Evolutionary conservation across 23 tunicate genomes (phyloP).

Genomic region (Clavelina lepadiformis): DNA sequence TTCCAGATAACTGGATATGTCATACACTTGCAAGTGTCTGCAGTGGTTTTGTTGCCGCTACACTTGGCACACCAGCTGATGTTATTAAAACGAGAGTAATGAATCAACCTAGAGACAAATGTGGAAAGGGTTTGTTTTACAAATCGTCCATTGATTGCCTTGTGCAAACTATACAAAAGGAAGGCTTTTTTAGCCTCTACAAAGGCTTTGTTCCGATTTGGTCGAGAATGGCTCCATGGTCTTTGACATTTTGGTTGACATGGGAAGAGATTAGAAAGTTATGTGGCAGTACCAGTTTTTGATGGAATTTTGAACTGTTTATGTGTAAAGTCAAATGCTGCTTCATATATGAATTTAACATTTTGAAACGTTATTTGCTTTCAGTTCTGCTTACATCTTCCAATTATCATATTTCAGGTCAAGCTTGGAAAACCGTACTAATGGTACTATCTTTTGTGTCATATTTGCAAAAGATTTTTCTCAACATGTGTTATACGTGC

Average conservation of each 20-base stretch:
- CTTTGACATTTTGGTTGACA: conserved; percentile 84
- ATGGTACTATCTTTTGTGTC: too few relatives aligned
- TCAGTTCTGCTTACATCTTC: too few relatives aligned
- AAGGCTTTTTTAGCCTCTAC: conserved; percentile 87
- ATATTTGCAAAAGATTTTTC: too few relatives aligned
- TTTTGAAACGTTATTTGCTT: too few relatives aligned
- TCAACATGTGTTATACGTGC: too few relatives aligned
- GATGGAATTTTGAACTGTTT: too few relatives aligned
- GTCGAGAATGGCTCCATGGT: conserved; percentile 98
- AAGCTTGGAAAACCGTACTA: too few relatives aligned
- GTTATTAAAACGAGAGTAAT: conserved; percentile 95
- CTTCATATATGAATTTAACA: too few relatives aligned
- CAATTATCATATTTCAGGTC: too few relatives aligned
- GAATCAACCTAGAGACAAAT: conserved; percentile 85
- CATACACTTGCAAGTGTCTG: conserved; percentile 55
- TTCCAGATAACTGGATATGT: conserved; percentile 61
- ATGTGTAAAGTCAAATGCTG: too few relatives aligned
- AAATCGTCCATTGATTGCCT: conserved; percentile 76
- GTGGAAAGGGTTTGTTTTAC: conserved; percentile 77
- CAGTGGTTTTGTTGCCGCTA: conserved; percentile 87
- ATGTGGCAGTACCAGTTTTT: conserved; percentile 47
- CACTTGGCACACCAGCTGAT: conserved; percentile 94
- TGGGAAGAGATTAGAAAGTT: conserved; percentile 67
- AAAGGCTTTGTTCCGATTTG: conserved; percentile 96
- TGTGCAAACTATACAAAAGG: conserved; percentile 58